These are phyloP conservation scores for Drosophila sulfurigaster DNA, from an alignment of 1,140 invertebrate species.

Conservation along the genomic window DNA sequence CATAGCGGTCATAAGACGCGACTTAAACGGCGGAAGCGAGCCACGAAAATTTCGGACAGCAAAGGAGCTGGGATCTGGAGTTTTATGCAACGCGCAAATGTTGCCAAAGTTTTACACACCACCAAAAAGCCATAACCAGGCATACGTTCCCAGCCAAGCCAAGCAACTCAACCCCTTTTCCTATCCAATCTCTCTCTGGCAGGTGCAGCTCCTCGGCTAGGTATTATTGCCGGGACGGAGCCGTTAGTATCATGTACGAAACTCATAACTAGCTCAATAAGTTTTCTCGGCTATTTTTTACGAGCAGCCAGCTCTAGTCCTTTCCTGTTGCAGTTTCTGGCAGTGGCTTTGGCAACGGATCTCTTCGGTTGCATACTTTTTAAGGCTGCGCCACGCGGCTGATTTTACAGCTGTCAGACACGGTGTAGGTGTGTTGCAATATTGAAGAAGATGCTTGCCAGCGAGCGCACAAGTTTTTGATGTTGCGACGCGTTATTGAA, in stretches of 20 bases:
- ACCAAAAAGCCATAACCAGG: conserved; percentile 74
- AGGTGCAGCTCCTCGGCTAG: conserved; percentile 31
- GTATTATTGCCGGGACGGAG: conserved; percentile 74
- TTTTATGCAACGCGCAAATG: conserved; percentile 63
- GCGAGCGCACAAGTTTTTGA: conserved; percentile 48
- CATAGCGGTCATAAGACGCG: conserved; percentile 26
- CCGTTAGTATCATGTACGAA: conserved; percentile 81
- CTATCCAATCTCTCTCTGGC: conserved; percentile 18
- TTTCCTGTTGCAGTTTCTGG: neutral
- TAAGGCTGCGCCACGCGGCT: conserved; percentile 64
- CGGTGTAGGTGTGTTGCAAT: conserved; percentile 45
- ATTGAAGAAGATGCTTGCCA: neutral
- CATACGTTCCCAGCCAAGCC: conserved; percentile 12
- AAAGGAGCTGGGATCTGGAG: conserved; percentile 20
- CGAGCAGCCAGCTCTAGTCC: conserved; percentile 53
- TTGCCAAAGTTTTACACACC: conserved; percentile 70
- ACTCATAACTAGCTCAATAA: conserved; percentile 84
- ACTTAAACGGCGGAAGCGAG: conserved; percentile 12
- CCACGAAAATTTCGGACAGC: conserved; percentile 47
- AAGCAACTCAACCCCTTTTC: neutral
- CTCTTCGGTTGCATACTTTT: conserved; percentile 48
- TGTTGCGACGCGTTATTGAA: conserved; percentile 71
- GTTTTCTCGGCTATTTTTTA: conserved; percentile 78
- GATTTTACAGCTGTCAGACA: conserved; percentile 76
- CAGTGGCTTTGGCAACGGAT: conserved; percentile 18